phyloP scores from a whole-genome alignment of 2,113 vertebrate genomes.

The Phyllopteryx taeniolatus region DNA sequence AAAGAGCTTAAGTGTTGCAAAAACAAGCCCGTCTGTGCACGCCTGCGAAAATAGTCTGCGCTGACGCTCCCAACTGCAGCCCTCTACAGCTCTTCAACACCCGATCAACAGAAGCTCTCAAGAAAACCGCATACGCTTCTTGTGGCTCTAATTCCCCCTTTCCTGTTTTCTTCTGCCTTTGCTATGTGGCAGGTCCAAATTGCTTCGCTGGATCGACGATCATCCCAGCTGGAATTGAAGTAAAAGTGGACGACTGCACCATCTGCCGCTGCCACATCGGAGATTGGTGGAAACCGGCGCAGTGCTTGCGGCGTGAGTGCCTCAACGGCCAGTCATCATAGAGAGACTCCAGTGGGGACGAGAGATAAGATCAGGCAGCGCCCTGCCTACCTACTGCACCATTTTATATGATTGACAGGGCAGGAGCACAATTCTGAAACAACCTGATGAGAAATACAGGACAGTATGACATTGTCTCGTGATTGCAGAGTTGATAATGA shows the following conservation, averaged over 20 bases:
- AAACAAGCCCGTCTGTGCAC: slow-evolving; percentile 75
- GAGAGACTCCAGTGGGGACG: slow-evolving; percentile 54
- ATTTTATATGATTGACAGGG: slow-evolving; percentile 61
- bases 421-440: slow-evolving; percentile 73
- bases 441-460: slow-evolving; percentile 51
- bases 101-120: slow-evolving; percentile 50
- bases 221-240: slow-evolving; percentile 97
- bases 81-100: slow-evolving; percentile 57
- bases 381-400: slow-evolving; percentile 56
- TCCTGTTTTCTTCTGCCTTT: slow-evolving; percentile 40
- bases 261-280: slow-evolving; percentile 98
- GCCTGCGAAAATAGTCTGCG: slow-evolving; percentile 74
- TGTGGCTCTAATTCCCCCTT: slow-evolving; percentile 52
- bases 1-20: slow-evolving; percentile 76
- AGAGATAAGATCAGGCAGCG: slow-evolving; percentile 56
- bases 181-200: slow-evolving; percentile 88
- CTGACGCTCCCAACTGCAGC: slow-evolving; percentile 57
- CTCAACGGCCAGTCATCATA: slow-evolving; percentile 94
- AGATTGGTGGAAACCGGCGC: slow-evolving; percentile 98
- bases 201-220: slow-evolving; percentile 98
- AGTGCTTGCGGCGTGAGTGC: slow-evolving; percentile 96
- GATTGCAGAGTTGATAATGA: slow-evolving; percentile 12
- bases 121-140: slow-evolving; percentile 56
- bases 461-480: slow-evolving; percentile 31
- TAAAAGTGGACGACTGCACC: slow-evolving; percentile 99